phyloP scores from a whole-genome alignment of 2,797 vertebrate species.

The Mallotus villosus region DNA sequence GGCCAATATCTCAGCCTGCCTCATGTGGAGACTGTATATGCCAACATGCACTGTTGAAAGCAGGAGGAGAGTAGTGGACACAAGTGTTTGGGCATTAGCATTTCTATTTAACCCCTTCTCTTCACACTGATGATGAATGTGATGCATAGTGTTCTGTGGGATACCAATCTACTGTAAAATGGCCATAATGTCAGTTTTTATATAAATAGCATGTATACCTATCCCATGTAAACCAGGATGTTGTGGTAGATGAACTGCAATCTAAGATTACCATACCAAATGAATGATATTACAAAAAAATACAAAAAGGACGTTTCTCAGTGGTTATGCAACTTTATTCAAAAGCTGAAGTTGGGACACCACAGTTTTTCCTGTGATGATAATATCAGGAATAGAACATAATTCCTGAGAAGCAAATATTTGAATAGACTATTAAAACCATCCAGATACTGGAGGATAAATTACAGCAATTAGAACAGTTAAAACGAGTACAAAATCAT shows the following conservation, averaged over 20 bases:
- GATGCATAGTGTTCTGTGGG: neutral
- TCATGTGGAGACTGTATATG: conserved; percentile 12
- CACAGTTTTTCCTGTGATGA: conserved; percentile 76
- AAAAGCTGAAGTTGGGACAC: conserved; percentile 72
- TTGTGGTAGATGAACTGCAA: neutral
- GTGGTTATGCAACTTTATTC: conserved; percentile 90
- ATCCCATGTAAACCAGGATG: neutral
- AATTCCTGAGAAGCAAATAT: conserved; percentile 90
- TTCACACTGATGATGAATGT: neutral
- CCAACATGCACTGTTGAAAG: conserved; percentile 20
- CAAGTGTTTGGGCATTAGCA: neutral
- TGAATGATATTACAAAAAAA: conserved; percentile 39
- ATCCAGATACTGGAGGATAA: conserved; percentile 93
- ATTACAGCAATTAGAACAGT: conserved; percentile 74
- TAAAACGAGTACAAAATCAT: conserved; percentile 65
- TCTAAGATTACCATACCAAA: neutral
- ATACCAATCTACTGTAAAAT: neutral
- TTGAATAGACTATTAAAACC: conserved; percentile 69
- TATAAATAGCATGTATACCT: neutral
- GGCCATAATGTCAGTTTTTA: neutral
- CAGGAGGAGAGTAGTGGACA: neutral
- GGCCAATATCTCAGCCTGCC: conserved; percentile 32
- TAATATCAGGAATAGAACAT: conserved; percentile 77
- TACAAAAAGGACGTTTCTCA: conserved; percentile 64
- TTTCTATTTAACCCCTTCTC: neutral